Evolutionary conservation across 2,888 invertebrate genomes (phyloP), one percentile per base, ranked within the genome.

Genomic region (Andricus quercusramuli): DNA sequence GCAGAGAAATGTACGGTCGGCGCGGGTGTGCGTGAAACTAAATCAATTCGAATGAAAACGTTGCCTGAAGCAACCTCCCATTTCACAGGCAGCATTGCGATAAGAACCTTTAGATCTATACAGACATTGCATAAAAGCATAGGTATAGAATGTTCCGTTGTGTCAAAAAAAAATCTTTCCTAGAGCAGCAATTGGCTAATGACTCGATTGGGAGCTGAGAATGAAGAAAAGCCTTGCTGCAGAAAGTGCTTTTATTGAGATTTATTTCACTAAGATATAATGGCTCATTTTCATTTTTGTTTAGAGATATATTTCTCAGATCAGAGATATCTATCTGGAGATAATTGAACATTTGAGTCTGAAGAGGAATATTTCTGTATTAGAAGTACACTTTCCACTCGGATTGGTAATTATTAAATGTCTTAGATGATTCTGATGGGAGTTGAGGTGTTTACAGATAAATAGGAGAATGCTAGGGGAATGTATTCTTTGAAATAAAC

Each of bases 11-110:
- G 70, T 22, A 70, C 74, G 62, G 51, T 51, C 78, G 68, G 79
- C 74, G 77, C 32, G 68, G 68, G 79, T 67, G 77, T 44, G 68
- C 59, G 79, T 74, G 37, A 65, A 83, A 80, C 81, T 70, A 74
- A 84, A 70, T 81, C 83, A 78, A 68, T 78, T 83, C 79, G 70
- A 59, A 80, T 70, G 66, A 78, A 83, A 77, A 66, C 78, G 68
- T 78, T 64, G 32, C 70, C 62, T 62, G 62, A 62, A 62, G 62
- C 62, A 62, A 25, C 25, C 62, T 62, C 62, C 22, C 62, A 62
- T 62, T 62, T 62, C 25, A 15, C 62, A 25, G 62, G 5, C 62
- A 25, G 62, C 25, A 62, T 62, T 62, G 15, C 62, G 62, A 62
- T 62, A 62, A 62, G 25, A 25, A 25, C 25, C 62, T 62, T 62